Evolutionary conservation across 2,888 invertebrate genomes (phyloP), one percentile per base, ranked within the genome.

Genomic region (Megalurothrips usitatus): DNA sequence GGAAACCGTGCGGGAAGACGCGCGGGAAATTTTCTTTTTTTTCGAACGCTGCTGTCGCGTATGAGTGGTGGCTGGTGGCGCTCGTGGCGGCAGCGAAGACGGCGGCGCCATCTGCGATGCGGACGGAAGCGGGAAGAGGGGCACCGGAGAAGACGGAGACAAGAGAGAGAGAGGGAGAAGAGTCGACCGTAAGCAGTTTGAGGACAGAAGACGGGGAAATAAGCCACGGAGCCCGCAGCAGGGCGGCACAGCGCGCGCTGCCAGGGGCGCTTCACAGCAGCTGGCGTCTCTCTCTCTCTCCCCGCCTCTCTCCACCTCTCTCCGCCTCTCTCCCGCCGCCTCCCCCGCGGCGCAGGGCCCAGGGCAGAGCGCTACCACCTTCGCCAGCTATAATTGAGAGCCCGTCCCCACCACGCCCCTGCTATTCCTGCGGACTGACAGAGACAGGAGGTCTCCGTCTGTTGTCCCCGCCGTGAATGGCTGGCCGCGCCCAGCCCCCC

Each of bases 171-270:
- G 81, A 79, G 80, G 80, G 82, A 52, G 78, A 43, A 52, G 80
- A 81, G 83, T 81, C 17, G 81, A 82, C 81, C 81, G 82, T 82
- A 82, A 83, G 83, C 82, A 82, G 81, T 82, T 82, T 82, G 82
- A 82, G 82, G 83, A 82, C 82, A 82, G 82, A 82, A 83, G 82
- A 14, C 79, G 1, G 43, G 47, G 47, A 34, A 79, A 48, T 49
- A 79, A 49, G 81, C 81, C 82, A 82, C 82, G 89, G 90, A 90
- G n/a, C 23, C 48, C 10, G 34, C 34, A 43, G 34, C 34, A 43
- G 34, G 3, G 34, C 34, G 34, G n/a, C n/a, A n/a, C 34, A 43
- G 34, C 34, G 34, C 2, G 34, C 34, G 34, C 3, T 43, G 34
- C 79, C 34, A 47, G 47, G 12, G 10, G 82, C 83, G 80, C 82